A percentile compares a stretch with the other conserved stretches of the same genome.
These are phyloP conservation scores for Henricia sp. DNA, from an alignment of 53 echinoderm and acorn worm genomes.

Conservation along the genomic window DNA sequence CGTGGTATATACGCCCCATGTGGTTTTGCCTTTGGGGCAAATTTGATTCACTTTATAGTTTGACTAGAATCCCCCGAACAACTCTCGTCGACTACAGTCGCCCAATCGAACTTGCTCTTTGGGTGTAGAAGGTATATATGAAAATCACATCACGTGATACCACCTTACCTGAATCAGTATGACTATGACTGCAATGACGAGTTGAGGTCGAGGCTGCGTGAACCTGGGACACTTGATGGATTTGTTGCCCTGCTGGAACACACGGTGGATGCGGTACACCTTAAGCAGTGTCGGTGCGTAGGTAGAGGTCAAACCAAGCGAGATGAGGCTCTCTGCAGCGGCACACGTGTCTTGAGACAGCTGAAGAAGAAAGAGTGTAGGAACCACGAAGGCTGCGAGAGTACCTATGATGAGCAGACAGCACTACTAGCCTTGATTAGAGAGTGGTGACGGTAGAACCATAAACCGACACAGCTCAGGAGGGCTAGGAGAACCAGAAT, in stretches of 20 bases:
- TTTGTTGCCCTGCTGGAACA: slow-evolving; percentile 43
- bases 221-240: slow-evolving; percentile 20
- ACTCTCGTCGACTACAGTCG: too few species aligned
- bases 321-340: slow-evolving; percentile 8
- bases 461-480: not conserved
- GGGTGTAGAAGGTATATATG: too few species aligned
- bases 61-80: too few species aligned
- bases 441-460: not conserved
- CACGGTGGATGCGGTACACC: slow-evolving; percentile 26
- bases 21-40: too few species aligned
- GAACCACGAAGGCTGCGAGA: not conserved
- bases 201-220: slow-evolving; percentile 19
- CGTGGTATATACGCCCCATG: too few species aligned
- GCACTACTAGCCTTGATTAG: not conserved
- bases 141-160: too few species aligned
- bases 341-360: slow-evolving; percentile 27
- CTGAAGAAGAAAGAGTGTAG: slow-evolving; percentile 5
- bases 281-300: slow-evolving; percentile 45
- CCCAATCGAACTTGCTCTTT: too few species aligned
- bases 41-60: too few species aligned
- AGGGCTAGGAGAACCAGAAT: not conserved
- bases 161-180: slow-evolving; percentile 38
- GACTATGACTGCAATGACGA: slow-evolving; percentile 25
- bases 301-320: slow-evolving; percentile 37
- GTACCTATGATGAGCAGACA: not conserved